A percentile compares a stretch with the other conserved stretches of the same genome.
Evolutionary conservation across 2,888 invertebrate genomes (phyloP).

Genomic region (Ochropacha duplaris): DNA sequence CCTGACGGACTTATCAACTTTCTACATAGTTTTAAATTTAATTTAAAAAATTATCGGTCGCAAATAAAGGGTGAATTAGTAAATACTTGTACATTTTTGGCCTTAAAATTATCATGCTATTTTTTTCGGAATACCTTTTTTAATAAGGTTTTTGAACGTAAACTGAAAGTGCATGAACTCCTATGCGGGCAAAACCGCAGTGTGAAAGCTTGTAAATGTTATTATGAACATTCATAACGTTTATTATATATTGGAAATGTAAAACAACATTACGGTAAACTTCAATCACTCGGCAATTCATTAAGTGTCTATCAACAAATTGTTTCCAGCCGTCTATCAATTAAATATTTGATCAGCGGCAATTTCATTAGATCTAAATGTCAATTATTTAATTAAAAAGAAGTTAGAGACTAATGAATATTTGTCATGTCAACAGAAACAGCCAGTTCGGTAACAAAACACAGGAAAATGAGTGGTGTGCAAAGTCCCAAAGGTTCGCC

Average conservation of each 20-base stretch:
- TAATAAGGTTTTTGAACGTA: too few relatives aligned
- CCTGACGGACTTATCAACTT: too few relatives aligned
- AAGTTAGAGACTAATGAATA: not conserved
- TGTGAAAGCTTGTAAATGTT: too few relatives aligned
- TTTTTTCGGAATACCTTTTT: too few relatives aligned
- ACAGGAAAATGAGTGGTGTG: constrained; percentile 21
- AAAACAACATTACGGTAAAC: not conserved
- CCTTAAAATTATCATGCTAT: too few relatives aligned
- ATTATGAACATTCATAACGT: not conserved
- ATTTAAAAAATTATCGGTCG: too few relatives aligned
- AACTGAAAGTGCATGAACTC: too few relatives aligned
- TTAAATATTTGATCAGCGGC: not conserved
- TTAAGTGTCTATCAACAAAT: constrained; percentile 1
- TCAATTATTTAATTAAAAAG: not conserved
- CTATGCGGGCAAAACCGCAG: too few relatives aligned
- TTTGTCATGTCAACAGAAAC: not conserved
- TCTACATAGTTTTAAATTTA: too few relatives aligned
- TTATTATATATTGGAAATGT: not conserved
- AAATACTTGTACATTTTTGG: too few relatives aligned
- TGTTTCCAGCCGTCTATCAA: not conserved
- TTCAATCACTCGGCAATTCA: not conserved
- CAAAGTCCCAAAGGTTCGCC: constrained; percentile 43
- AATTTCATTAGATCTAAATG: not conserved
- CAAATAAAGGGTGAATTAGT: too few relatives aligned
- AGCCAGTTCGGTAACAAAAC: not conserved